Base-by-base conservation (phyloP, 2,888 invertebrate species). In the Dasypolia templi region DNA sequence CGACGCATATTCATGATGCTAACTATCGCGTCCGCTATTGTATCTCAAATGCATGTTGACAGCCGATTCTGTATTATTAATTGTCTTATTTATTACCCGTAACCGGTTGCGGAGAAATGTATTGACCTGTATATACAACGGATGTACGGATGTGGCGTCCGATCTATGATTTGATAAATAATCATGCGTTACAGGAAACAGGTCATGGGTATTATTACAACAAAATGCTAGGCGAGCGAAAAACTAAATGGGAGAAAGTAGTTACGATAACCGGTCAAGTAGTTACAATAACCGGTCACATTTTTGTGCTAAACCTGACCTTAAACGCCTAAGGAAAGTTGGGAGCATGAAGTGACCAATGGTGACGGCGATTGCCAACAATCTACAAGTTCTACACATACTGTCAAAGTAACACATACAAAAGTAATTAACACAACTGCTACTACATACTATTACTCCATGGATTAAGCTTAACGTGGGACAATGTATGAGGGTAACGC, bases 31-130 rank as follows among this genome's bases (percentile, higher is more conserved):
- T 55, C 62, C 66, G 39, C 55, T 26, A 59, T 53, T 72, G 39
- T 49, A 64, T 61, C n/a, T n/a, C 44, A 63, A 79, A 74, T 42
- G 46, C 56, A 71, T 51, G 80, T 35, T 35, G 77, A 78, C 75
- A 82, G 59, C 51, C 51, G 49, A 75, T 65, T 71, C 74, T 64
- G 70, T 73, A 79, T 78, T 81, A 86, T 87, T 84, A 87, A 87
- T 84, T 74, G 79, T 81, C 82, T 85, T 85, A 87, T 88, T 82
- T 84, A 87, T 87, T 82, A 83, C 84, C 76, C 63, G 74, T 65
- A 70, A 68, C 77, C 74, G 72, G 78, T 80, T 73, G 83, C 67
- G 64, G 29, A 55, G 71, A 73, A 72, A 86, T 79, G 63, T 77
- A 84, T 84, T 63, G 78, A 82, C 63, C 68, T 81, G 65, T 74